Evolutionary conservation across 2,113 vertebrate genomes (phyloP).

Genomic region (Barnardius zonarius): DNA sequence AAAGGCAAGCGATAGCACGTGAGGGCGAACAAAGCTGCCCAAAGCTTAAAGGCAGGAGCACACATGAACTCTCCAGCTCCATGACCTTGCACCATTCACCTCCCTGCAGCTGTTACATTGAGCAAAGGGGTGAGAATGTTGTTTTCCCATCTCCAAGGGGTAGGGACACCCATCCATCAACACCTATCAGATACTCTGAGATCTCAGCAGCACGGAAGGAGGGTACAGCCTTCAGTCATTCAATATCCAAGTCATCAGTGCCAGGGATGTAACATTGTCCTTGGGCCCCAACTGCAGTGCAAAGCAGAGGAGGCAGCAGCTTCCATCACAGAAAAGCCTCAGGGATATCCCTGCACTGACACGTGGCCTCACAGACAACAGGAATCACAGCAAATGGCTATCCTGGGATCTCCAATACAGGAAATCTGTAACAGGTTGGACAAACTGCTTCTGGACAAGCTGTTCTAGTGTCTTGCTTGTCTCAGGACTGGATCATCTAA

Average conservation of each 20-base stretch:
- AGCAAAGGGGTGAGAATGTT: not conserved
- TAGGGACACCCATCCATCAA: constrained; percentile 27
- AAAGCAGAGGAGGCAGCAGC: not conserved
- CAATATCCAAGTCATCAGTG: not conserved
- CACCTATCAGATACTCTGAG: not conserved
- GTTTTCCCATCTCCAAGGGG: not conserved
- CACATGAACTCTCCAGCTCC: not conserved
- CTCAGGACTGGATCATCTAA: not conserved
- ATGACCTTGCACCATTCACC: not conserved
- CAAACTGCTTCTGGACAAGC: not conserved
- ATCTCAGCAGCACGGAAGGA: not conserved
- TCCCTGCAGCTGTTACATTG: not conserved
- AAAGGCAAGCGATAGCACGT: not conserved
- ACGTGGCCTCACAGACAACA: not conserved
- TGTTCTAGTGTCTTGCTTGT: not conserved
- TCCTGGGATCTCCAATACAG: not conserved
- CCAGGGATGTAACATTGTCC: not conserved
- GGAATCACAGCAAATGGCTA: not conserved
- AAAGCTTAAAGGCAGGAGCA: not conserved
- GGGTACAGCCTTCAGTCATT: not conserved
- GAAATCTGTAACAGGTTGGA: not conserved
- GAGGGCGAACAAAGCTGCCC: not conserved
- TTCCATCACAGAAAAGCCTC: not conserved
- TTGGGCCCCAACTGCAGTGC: not conserved
- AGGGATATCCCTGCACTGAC: not conserved